phyloP scores from a whole-genome alignment of 1,140 invertebrate species.

The Cyclina sinensis region DNA sequence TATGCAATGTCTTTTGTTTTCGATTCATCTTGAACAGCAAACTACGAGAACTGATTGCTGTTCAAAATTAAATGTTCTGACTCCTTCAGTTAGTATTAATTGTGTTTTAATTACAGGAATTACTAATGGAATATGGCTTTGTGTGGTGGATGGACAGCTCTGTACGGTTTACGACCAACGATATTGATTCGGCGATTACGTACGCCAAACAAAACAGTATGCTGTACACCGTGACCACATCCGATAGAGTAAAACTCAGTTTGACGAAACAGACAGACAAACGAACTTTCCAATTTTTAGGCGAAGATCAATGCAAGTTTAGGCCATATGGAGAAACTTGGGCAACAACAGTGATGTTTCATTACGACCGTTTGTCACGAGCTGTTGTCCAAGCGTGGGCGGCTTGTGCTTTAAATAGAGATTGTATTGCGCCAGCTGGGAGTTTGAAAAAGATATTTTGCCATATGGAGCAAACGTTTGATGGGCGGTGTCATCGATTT shows the following conservation, averaged over 20 bases:
- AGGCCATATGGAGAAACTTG: conserved; percentile 49
- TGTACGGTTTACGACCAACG: conserved; percentile 5
- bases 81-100: no score
- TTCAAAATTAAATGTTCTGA: no score
- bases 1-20: no score
- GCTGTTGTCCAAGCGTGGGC: conserved; percentile 39
- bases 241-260: background rate
- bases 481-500: conserved; percentile 50
- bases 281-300: conserved; percentile 33
- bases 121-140: conserved; percentile 50
- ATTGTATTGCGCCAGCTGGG: conserved; percentile 53
- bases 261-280: conserved; percentile 50
- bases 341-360: conserved; percentile 44
- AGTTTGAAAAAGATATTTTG: conserved; percentile 9
- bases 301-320: conserved; percentile 59
- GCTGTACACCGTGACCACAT: background rate
- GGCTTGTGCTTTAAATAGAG: conserved; percentile 45
- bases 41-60: no score
- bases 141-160: conserved; percentile 68
- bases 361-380: conserved; percentile 38
- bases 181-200: conserved; percentile 12
- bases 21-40: no score
- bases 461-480: background rate
- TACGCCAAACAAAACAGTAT: conserved; percentile 50
- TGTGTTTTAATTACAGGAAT: conserved; percentile 33